Base-by-base conservation (phyloP, 1,140 invertebrate species). In the Coelopa frigida region DNA sequence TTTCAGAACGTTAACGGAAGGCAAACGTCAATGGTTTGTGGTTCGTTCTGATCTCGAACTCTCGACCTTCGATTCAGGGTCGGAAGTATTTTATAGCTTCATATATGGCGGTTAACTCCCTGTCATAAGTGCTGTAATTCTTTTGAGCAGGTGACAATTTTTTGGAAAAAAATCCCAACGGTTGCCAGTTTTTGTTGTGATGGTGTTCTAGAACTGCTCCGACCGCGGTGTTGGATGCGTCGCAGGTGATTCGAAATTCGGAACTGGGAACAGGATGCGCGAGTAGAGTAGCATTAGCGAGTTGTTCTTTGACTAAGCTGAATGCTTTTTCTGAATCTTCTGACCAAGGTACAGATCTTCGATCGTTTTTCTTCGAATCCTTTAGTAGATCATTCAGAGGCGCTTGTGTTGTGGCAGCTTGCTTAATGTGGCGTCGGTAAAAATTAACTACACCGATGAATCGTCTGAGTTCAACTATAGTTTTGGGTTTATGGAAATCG, bases 171-270 rank as follows among this genome's bases (percentile, higher is more conserved):
- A 75, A 10, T 49, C 65, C 5, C 70, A 52, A 8, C 67, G 71
- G 52, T 64, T 49, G 48, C 54, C 53, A 12, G 18, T 27, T 21
- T 54, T 24, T 10, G 49, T 24, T 1, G 17, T 11, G 7, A 36
- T 63, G 57, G 50, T 73, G 71, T 15, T 73, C 56, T 4, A 75
- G 29, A 3, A 47, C 57, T 5, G 57, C 65, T 5, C 71, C 72
- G 7, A 73, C 57, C 0, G 60, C 50, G 3, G 35, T 44, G 18
- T 61, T 57, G 5, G 66, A 74, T 15, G 68, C 72, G 50, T 73
- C 71, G 3, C 29, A 35, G 3, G 6, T 26, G 3, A 48, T 18
- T 12, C 22, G 14, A 31, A 48, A 20, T 22, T 41, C 38, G 4
- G 39, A 20, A 8, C 21, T 18, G 11, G 37, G 26, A 15, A 12